Conservation (phyloP, 2,113 vertebrate species). For the Mobula birostris region DNA sequence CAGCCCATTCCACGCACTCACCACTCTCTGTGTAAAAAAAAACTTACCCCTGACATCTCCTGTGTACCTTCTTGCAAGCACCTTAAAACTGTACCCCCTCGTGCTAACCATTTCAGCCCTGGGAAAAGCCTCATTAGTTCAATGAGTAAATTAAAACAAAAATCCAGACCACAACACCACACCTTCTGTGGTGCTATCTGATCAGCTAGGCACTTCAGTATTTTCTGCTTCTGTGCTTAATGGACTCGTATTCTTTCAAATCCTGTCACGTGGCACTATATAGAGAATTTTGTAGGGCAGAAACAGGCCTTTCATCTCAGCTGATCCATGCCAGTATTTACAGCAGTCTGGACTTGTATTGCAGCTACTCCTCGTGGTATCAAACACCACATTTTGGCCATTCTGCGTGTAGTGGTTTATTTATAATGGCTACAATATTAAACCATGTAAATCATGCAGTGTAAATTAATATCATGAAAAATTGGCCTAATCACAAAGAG, state of each 20-base stretch:
- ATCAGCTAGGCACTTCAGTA: not conserved
- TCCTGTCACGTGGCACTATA: not conserved
- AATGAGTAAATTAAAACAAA: not conserved
- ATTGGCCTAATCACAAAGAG: not conserved
- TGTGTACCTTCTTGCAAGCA: no score
- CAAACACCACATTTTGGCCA: not conserved
- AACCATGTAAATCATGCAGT: no score
- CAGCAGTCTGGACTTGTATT: no score
- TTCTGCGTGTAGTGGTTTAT: not conserved
- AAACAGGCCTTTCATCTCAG: not conserved
- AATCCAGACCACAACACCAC: not conserved
- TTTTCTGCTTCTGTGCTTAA: not conserved
- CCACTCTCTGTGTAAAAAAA: no score
- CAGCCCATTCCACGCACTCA: no score
- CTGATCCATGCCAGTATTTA: not conserved
- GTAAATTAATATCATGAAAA: not conserved
- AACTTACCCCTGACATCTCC: no score
- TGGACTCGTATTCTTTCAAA: not conserved
- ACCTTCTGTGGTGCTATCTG: not conserved
- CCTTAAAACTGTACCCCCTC: no score
- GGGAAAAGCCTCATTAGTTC: no score
- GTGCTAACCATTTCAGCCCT: no score
- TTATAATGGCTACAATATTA: no score
- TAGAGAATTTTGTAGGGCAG: not conserved
- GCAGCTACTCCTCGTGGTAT: not conserved